Conservation (phyloP, 2,797 vertebrate species). For the Hipposideros larvatus region DNA sequence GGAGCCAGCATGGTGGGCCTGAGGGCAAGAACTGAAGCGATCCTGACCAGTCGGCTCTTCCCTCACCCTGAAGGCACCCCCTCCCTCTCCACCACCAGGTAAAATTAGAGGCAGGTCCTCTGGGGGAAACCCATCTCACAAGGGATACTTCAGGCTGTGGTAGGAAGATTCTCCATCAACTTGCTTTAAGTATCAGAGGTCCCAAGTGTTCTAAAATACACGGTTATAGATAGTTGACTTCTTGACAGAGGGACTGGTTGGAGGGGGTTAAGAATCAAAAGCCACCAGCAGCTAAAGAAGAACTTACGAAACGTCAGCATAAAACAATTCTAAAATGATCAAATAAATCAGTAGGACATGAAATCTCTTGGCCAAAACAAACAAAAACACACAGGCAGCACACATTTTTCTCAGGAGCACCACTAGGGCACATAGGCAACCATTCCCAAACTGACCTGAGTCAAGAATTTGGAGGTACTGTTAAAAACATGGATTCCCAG, state of each 20-base stretch:
- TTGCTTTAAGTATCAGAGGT: slow-evolving; percentile 26
- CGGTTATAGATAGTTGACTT: background rate
- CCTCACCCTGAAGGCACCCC: background rate
- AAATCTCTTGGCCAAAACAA: background rate
- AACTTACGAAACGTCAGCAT: background rate
- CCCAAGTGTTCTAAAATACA: background rate
- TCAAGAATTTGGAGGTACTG: background rate
- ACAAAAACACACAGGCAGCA: background rate
- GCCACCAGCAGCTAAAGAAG: background rate
- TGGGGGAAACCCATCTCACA: background rate
- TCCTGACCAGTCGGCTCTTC: background rate
- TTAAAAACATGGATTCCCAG: background rate
- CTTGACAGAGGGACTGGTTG: background rate
- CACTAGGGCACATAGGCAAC: background rate
- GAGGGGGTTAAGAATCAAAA: slow-evolving; percentile 43
- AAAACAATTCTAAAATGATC: background rate
- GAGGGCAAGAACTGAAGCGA: background rate
- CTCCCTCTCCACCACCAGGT: too few relatives aligned
- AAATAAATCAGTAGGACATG: background rate
- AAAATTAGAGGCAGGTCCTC: background rate
- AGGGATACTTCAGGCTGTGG: background rate
- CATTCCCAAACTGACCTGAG: background rate
- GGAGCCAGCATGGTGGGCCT: background rate
- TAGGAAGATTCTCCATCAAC: background rate
- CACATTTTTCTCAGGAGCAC: background rate